Evolutionary conservation across 2,888 invertebrate species (phyloP), one percentile per base, ranked within the genome.

Genomic region (Cosmopolites sordidus): DNA sequence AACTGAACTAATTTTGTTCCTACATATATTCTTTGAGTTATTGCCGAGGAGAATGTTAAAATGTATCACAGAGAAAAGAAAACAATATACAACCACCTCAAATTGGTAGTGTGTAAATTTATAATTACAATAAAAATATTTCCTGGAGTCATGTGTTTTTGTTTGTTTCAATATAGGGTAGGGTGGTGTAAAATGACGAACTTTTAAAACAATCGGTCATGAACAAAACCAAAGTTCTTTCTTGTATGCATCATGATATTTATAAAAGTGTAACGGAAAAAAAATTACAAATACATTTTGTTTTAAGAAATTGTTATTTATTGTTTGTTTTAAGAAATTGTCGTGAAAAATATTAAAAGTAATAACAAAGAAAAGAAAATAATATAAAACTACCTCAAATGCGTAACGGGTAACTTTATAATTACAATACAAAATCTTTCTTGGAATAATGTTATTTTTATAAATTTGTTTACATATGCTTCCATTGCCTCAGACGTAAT

Each of bases 21-120:
- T n/a, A n/a, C n/a, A n/a, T n/a, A n/a, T 38, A 4, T 33, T 11
- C 12, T 33, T 33, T 6, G 33, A 33, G 33, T n/a, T n/a, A 33
- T 33, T 33, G 5, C 33, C 33, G 12, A 6, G 3, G 54, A 51
- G 58, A 57, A 51, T 51, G 58, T 56, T 51, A 58, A 60, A 55
- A 49, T 45, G 59, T 62, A 63, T 61, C 62, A 61, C 62, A 62
- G 62, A 62, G 11, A 62, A 59, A 61, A 59, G 58, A 62, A 44
- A 59, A 60, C 43, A 59, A 61, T 60, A 60, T 64, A 64, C 64
- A 64, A 64, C 64, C 64, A 62, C 62, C 62, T 58, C 58, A 57
- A 44, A 46, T 59, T 44, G 41, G 27, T 44, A 56, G 41, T 49
- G 48, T 51, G 29, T 43, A 30, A 47, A 38, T 53, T 47, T 43